Conservation (phyloP, 2,113 vertebrate genomes). For the Carassius auratus region DNA sequence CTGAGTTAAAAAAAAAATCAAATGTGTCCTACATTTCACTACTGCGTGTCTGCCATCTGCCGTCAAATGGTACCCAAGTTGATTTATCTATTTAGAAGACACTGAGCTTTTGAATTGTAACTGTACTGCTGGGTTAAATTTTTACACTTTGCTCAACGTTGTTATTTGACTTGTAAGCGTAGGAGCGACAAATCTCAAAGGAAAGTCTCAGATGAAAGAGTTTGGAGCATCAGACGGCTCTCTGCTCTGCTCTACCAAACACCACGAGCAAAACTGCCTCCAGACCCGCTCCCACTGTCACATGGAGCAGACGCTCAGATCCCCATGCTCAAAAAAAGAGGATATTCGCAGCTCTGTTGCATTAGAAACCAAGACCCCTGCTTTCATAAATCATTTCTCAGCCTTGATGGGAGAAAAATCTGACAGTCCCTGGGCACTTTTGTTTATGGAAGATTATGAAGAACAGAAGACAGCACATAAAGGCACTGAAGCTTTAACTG, state of each 20-base stretch:
- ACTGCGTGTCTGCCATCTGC: constrained; percentile 1
- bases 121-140: not conserved
- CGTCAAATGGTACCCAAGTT: constrained; percentile 13
- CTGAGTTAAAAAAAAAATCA: constrained; percentile 16
- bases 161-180: constrained; percentile 32
- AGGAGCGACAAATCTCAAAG: constrained; percentile 29
- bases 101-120: not conserved
- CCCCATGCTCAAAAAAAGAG: not conserved
- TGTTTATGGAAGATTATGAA: constrained; percentile 46
- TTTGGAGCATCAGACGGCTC: constrained; percentile 19
- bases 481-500: constrained; percentile 22
- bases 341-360: constrained; percentile 14
- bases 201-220: constrained; percentile 8
- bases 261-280: constrained; percentile 32
- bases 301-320: constrained; percentile 14
- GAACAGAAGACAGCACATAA: constrained; percentile 42
- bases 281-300: constrained; percentile 2
- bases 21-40: constrained; percentile 14
- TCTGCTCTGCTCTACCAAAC: constrained; percentile 20
- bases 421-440: constrained; percentile 33
- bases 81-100: not conserved
- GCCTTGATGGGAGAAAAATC: constrained; percentile 25
- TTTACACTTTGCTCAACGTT: constrained; percentile 22
- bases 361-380: constrained; percentile 31
- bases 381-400: constrained; percentile 40